A percentile compares a stretch with the other conserved stretches of the same genome.
phyloP scores from a whole-genome alignment of 2,888 invertebrate species.

The Acanthosepion lycidas region DNA sequence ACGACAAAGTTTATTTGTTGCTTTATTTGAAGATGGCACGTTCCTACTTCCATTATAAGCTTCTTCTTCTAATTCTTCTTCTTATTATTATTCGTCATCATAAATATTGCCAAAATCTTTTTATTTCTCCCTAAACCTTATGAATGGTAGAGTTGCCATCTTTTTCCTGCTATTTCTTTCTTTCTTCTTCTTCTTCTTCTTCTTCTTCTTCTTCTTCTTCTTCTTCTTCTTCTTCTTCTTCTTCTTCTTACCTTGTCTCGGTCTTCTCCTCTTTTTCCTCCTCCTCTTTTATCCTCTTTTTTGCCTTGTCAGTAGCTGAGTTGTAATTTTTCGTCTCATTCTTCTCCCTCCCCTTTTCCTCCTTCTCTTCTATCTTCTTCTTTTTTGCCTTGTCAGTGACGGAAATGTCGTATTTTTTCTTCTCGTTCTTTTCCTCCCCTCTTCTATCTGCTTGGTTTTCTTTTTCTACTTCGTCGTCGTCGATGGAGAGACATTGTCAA shows the following conservation, averaged over 20 bases:
- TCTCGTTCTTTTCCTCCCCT: neutral
- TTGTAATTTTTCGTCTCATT: neutral
- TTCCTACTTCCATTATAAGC: neutral
- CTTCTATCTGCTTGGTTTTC: neutral
- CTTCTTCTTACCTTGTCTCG: neutral
- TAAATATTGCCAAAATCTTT: too few species aligned
- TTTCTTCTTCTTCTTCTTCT: accelerated
- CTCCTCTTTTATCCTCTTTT: neutral
- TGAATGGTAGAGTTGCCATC: too few species aligned
- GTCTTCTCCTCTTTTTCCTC: too few species aligned
- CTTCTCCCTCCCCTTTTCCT: neutral
- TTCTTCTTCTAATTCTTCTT: accelerated
- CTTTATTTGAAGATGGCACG: neutral
- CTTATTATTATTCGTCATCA: neutral
- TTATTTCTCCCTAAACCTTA: too few species aligned
- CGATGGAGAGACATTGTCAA: too few species aligned
- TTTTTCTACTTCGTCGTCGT: neutral
- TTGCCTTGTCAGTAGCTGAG: neutral
- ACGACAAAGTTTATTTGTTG: neutral
- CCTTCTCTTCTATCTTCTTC: neutral
- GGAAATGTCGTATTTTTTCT: neutral
- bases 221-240: neutral
- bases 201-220: neutral
- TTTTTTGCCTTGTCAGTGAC: neutral
- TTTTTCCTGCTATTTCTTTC: too few species aligned